phyloP scores from a whole-genome alignment of 2,113 vertebrate genomes.

The Apteryx owenii region DNA sequence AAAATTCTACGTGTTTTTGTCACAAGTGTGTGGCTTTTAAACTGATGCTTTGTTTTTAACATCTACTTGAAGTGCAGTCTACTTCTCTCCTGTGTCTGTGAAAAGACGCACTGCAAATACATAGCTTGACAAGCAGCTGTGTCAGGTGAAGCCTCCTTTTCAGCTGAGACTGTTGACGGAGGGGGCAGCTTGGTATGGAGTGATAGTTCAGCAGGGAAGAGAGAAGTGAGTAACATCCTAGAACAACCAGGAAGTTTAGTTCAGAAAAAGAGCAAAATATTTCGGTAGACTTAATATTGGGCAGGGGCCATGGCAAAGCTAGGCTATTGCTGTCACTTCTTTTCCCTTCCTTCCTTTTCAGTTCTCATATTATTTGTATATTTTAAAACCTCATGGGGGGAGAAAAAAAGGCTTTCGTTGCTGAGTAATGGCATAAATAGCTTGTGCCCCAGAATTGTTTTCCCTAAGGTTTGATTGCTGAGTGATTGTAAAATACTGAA shows the following conservation, averaged over 20 bases:
- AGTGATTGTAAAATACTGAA: background rate
- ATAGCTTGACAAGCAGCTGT: background rate
- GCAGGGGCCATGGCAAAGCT: background rate
- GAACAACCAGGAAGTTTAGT: background rate
- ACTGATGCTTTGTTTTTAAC: background rate
- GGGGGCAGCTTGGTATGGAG: background rate
- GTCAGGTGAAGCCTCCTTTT: background rate
- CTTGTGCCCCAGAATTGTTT: background rate
- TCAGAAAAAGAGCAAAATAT: background rate
- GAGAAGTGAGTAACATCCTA: background rate
- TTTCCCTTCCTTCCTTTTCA: background rate
- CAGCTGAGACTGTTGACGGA: background rate
- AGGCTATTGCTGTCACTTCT: background rate
- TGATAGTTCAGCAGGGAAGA: background rate
- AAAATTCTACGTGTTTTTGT: background rate
- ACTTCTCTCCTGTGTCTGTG: background rate
- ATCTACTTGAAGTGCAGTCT: background rate
- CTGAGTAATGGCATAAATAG: background rate
- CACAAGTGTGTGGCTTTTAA: background rate
- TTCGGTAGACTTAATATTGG: background rate
- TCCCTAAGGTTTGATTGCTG: background rate
- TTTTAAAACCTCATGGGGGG: background rate
- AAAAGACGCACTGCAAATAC: background rate
- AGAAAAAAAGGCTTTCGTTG: background rate
- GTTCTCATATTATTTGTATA: background rate